A percentile compares a stretch with the other conserved stretches of the same genome.
Evolutionary conservation across 2,888 invertebrate species (phyloP).

Genomic region (Apoda limacodes): DNA sequence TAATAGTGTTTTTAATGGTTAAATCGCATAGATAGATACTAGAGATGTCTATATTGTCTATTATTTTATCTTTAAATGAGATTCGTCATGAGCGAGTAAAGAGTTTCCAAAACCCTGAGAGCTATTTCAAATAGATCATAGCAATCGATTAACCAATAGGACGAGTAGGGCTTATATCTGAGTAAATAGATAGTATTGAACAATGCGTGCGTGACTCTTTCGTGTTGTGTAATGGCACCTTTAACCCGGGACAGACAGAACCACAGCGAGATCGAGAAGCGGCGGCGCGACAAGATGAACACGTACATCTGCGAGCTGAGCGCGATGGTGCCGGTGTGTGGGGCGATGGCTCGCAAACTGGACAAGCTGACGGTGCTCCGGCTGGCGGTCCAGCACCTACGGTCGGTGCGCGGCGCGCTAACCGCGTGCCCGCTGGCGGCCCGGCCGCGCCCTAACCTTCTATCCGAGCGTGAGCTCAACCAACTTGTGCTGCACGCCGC

Average conservation of each 20-base stretch:
- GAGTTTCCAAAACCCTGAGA: no score
- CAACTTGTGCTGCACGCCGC: slow-evolving; percentile 87
- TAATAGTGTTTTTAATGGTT: no score
- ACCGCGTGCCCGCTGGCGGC: slow-evolving; percentile 75
- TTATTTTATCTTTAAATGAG: no score
- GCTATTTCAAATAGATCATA: no score
- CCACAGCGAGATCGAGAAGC: slow-evolving; percentile 96
- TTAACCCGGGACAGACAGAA: slow-evolving; percentile 78
- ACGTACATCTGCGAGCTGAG: slow-evolving; percentile 92
- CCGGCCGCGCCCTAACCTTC: slow-evolving; percentile 83
- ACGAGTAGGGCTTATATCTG: no score
- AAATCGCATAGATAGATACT: no score
- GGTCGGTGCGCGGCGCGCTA: slow-evolving; percentile 68
- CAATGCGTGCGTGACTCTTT: neutral
- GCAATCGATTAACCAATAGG: neutral
- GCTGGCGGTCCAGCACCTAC: slow-evolving; percentile 94
- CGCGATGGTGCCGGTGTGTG: slow-evolving; percentile 93
- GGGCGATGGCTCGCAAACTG: slow-evolving; percentile 91
- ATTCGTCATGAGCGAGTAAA: no score
- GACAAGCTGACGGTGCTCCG: slow-evolving; percentile 92
- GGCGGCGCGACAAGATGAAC: slow-evolving; percentile 96
- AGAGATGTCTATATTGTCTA: no score
- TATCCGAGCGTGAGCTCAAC: slow-evolving; percentile 90
- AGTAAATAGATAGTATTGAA: no score
- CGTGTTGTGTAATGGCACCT: neutral